Base-by-base conservation (phyloP, 1,140 invertebrate species). In the Scaptomyza graminum region DNA sequence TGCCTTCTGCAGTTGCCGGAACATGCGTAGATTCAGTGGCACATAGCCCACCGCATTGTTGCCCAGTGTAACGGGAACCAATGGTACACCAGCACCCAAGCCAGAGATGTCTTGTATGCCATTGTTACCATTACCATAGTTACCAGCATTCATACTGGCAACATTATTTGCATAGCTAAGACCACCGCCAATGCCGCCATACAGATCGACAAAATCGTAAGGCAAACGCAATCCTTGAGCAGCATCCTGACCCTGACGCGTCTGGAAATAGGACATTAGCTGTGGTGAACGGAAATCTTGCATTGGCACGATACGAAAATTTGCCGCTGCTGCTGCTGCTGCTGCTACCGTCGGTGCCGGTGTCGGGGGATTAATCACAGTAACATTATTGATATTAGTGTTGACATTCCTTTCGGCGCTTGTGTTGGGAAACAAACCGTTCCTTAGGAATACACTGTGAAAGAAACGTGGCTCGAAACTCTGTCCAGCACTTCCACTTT, bases 21-120 rank as follows among this genome's bases (percentile, higher is more conserved):
- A 57, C 77, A 85, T 81, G 31, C 82, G 77, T 7, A 85, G 44
- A 18, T 87, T 85, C 0, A 87, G 43, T 0, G 81, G 82, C 3
- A 87, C 70, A 43, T 85, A 85, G 18, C 65, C 59, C 34, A 85
- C 82, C 3, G 80, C 69, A 50, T 87, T 85, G 63, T 79, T 79
- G 39, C 52, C 47, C 31, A 87, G 37, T 7, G 74, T 78, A 15
- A 85, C 46, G 5, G 81, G 81, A 7, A 85, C 81, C n/a, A 85
- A 16, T 1, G 82, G 82, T 2, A 87, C 51, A 13, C 34, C 44
- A 41, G 37, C 37, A 15, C 9, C 50, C 46, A 11, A 51, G 7
- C 28, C 55, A 1, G 47, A 39, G 3, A 46, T 5, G 8, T 52
- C 46, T 11, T 1, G 6, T 15, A 9, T 6, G 16, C 15, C 31